Percentiles rank a stretch among this genome's conserved stretches.
phyloP scores from a whole-genome alignment of 2,888 invertebrate genomes.

The Mythimna loreyi region DNA sequence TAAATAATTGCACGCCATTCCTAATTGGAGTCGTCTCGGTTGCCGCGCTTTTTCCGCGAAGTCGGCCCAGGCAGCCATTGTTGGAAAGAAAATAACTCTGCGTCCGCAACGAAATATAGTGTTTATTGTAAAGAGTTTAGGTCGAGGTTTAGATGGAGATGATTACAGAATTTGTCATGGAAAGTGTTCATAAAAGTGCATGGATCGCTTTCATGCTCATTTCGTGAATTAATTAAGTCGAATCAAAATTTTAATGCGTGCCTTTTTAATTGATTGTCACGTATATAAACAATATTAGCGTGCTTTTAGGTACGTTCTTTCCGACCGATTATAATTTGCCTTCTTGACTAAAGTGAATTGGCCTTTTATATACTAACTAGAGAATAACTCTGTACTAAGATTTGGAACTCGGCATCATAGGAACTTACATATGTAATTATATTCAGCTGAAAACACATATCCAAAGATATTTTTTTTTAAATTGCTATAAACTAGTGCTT shows the following conservation, averaged over 20 bases:
- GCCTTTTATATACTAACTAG: too few species aligned
- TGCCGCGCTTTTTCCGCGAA: conserved; percentile 52
- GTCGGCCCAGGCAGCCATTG: conserved; percentile 37
- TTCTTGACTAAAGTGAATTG: too few species aligned
- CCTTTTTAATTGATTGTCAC: background rate
- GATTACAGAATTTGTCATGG: conserved; percentile 19
- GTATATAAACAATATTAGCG: background rate
- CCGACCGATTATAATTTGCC: too few species aligned
- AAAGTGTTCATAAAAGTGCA: conserved; percentile 39
- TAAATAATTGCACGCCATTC: conserved; percentile 61
- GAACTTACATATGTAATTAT: too few species aligned
- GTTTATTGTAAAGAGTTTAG: background rate
- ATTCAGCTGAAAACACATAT: too few species aligned
- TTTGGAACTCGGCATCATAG: too few species aligned
- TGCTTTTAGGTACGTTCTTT: too few species aligned
- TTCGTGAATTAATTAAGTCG: conserved; percentile 27
- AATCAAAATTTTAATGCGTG: conserved; percentile 3
- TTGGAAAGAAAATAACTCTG: conserved; percentile 32
- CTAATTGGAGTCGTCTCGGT: conserved; percentile 57
- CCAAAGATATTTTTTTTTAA: too few species aligned
- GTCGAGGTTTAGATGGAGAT: background rate
- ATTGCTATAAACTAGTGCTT: too few species aligned
- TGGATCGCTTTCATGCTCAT: conserved; percentile 44
- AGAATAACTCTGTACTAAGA: too few species aligned
- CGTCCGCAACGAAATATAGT: conserved; percentile 5